Base-by-base conservation (phyloP, 1,140 invertebrate genomes). In the Euura saliciscinereae region DNA sequence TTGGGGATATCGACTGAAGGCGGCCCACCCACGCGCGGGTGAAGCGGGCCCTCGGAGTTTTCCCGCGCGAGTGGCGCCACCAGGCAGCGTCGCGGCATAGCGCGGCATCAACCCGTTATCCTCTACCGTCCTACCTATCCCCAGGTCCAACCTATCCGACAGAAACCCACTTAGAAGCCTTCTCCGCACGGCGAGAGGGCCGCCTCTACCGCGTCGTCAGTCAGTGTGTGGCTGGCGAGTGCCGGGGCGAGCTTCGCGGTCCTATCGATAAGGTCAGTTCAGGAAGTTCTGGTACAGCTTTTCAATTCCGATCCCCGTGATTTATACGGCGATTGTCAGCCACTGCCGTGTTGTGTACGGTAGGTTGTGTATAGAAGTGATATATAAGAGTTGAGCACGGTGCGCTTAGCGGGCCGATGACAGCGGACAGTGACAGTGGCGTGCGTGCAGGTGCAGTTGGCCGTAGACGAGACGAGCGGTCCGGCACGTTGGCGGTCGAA, bases 41-140 rank as follows among this genome's bases (percentile, higher is more conserved):
- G n/a, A n/a, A n/a, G 51, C 51, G 51, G 51, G 51, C 4, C 51
- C 51, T 59, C 51, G 51, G 51, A 59, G 51, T 59, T 59, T 59
- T 59, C 51, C 51, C 51, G 75, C 77, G 78, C 74, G 74, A 73
- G 78, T 82, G 79, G 82, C 81, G 82, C 80, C 81, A 74, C 75
- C 75, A 78, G 74, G 76, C 75, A 79, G 77, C 75, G 73, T 71
- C 76, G 75, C 75, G 81, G 79, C 77, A 78, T 75, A 77, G 80
- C 76, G 74, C 66, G 68, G 76, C 66, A 69, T 75, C 69, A 73
- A 68, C 75, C 65, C 73, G 66, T 76, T 77, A 66, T 80, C 71
- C 72, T 72, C 77, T 71, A 68, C 75, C 51, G n/a, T 59, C 51
- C 78, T 74, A 76, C 74, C 73, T 74, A 73, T 77, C 13, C 73